Percentiles rank a stretch among this genome's conserved stretches.
Conservation (phyloP, 2,113 vertebrate species). For the Paedocypris sp. region DNA sequence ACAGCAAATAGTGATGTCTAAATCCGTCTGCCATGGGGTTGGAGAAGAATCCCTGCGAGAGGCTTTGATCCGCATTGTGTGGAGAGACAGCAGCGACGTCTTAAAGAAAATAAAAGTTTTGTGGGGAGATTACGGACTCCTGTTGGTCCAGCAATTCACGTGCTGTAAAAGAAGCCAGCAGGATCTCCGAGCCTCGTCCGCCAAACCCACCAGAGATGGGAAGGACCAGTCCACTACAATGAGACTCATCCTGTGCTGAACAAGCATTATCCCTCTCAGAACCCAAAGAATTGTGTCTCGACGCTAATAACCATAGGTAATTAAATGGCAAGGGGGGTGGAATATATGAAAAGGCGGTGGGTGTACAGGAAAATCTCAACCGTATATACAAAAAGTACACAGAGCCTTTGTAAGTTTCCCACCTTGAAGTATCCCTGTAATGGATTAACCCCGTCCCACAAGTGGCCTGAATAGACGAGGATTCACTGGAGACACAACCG, state of each 20-base stretch:
- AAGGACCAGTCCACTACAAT: conserved; percentile 26
- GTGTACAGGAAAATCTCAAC: conserved; percentile 22
- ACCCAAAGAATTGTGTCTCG: conserved; percentile 10
- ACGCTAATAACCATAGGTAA: conserved; percentile 30
- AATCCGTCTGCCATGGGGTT: conserved; percentile 39
- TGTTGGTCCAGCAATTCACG: conserved; percentile 58
- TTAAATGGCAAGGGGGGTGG: conserved; percentile 23
- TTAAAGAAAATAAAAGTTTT: conserved; percentile 49
- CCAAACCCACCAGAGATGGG: conserved; percentile 48
- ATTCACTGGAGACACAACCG: conserved; percentile 49
- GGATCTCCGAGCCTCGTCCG: conserved; percentile 52
- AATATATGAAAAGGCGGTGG: conserved; percentile 25
- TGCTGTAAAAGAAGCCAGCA: conserved; percentile 63
- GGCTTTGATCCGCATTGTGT: conserved; percentile 45
- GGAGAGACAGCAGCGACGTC: conserved; percentile 42
- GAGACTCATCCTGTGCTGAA: conserved; percentile 40
- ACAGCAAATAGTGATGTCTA: conserved; percentile 52
- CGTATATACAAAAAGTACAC: conserved; percentile 38
- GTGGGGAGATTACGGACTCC: conserved; percentile 62
- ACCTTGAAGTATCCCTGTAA: conserved; percentile 48
- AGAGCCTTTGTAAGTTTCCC: conserved; percentile 35
- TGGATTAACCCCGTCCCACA: conserved; percentile 52
- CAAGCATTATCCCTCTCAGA: conserved; percentile 43
- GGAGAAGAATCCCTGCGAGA: conserved; percentile 40
- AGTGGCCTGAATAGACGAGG: conserved; percentile 52